Percentiles rank a stretch among this genome's conserved stretches.
Evolutionary conservation across 2,888 invertebrate genomes (phyloP).

Genomic region (Girardia tigrina): DNA sequence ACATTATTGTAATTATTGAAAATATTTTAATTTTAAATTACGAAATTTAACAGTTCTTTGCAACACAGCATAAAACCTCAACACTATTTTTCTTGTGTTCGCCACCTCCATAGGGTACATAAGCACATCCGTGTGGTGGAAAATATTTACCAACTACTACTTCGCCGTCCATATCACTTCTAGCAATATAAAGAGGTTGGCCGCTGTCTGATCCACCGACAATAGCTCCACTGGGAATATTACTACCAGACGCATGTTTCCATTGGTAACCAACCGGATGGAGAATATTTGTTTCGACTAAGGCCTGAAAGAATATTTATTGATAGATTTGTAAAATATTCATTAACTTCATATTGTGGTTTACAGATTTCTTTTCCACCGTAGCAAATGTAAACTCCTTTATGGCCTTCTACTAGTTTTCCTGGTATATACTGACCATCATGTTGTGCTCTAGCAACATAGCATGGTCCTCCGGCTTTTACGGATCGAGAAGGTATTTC

Average conservation of each 20-base stretch:
- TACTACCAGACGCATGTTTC: neutral
- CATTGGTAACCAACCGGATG: neutral
- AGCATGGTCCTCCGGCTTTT: neutral
- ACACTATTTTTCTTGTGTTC: neutral
- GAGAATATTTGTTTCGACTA: neutral
- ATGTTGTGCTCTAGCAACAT: neutral
- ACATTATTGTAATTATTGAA: too few relatives aligned
- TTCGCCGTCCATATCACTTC: neutral
- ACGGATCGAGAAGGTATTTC: neutral
- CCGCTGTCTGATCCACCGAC: neutral
- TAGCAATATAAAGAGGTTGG: neutral
- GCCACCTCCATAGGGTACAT: neutral
- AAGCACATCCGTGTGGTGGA: neutral
- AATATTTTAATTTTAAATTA: too few relatives aligned
- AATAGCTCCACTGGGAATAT: neutral
- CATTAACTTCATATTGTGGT: neutral
- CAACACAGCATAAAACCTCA: neutral
- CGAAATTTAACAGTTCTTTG: too few relatives aligned
- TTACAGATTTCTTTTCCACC: neutral
- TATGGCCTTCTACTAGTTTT: neutral
- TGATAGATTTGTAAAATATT: too few relatives aligned
- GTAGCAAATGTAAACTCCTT: neutral
- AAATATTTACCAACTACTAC: neutral
- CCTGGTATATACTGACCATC: constrained; percentile 1
- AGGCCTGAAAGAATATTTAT: neutral